Evolutionary conservation across 1,140 invertebrate genomes (phyloP), one percentile per base, ranked within the genome.

Genomic region (Ips typographus): DNA sequence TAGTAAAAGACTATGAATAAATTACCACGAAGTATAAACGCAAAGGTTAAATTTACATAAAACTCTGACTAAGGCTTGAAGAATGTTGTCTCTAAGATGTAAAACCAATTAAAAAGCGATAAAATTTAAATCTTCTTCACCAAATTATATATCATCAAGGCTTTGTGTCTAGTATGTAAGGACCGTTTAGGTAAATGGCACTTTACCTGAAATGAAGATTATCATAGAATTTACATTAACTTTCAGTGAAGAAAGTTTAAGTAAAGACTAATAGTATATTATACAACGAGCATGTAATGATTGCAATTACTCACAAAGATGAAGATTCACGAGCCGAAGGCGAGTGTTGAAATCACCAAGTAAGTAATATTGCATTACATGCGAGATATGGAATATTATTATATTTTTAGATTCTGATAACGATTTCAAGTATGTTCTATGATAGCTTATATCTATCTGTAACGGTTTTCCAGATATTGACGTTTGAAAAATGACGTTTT

Each of bases 51-150:
- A 57, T 65, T 65, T 65, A 65, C 64, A 65, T 65, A 65, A 47
- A 65, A 36, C 39, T 40, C 44, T 65, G 64, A 65, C 8, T 57
- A 65, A 65, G 58, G 64, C 64, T 39, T 37, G 47, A 65, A 57
- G 64, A 65, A 65, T 65, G 64, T 58, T 57, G 51, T 55, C 49
- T 52, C 40, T 53, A 40, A 64, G 62, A 64, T 64, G 53, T 65
- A 47, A 57, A 47, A 65, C 64, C 53, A 65, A 65, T 65, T 65
- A 65, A 57, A 65, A 65, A 57, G 64, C 64, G 58, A 65, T 65
- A 65, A 65, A 57, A 65, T 65, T 49, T 47, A 58, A 65, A 49
- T 57, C 41, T 52, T 65, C 56, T 43, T 52, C 6, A 65, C 22
- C 40, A 65, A 65, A 65, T 65, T 65, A 65, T 65, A 65, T 65